Evolutionary conservation across 2,888 invertebrate species (phyloP), one percentile per base, ranked within the genome.

Genomic region (Athrips mouffetella): DNA sequence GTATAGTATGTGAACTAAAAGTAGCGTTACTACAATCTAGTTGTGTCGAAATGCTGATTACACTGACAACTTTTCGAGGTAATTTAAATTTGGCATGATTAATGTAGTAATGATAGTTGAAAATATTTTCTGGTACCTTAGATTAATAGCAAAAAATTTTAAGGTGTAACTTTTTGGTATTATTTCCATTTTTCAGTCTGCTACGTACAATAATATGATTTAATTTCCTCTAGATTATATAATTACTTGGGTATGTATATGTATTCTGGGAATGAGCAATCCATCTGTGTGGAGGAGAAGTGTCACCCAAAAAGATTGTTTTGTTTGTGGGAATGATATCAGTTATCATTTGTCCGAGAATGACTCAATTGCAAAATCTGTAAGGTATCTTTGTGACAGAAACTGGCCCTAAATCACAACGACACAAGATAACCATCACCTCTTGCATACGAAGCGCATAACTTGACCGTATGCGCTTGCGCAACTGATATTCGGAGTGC

Each of bases 1-100:
- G 13, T 40, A 25, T 7, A 25, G 20, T 18, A 51, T 35, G 25
- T 58, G 46, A 29, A 53, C 51, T 50, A 55, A 62, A 70, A 76
- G 67, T 56, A 44, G 73, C 35, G 55, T 67, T 58, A 75, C 75
- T 62, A 73, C 73, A 61, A 71, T 76, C 74, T 73, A 65, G 54
- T 42, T 10, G 40, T 49, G 11, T 40, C 16, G 49, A 41, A 48
- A 48, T 48, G 35, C 45, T 23, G 31, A 45, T 33, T 29, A 42
- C 41, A 18, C 21, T 16, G 42, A 29, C 29, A 21, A 25, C 29
- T 42, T 42, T 41, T 41, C 10, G 33, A 25, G 6, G 11, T 6
- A 8, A 20, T 45, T 45, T 20, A 30, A 11, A 31, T 31, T 13
- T 13, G 21, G 13, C n/a, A 30, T 13, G 31, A 30, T 45, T 45